Evolutionary conservation across 2,797 vertebrate genomes (phyloP).

Genomic region (Enoplosus armatus): DNA sequence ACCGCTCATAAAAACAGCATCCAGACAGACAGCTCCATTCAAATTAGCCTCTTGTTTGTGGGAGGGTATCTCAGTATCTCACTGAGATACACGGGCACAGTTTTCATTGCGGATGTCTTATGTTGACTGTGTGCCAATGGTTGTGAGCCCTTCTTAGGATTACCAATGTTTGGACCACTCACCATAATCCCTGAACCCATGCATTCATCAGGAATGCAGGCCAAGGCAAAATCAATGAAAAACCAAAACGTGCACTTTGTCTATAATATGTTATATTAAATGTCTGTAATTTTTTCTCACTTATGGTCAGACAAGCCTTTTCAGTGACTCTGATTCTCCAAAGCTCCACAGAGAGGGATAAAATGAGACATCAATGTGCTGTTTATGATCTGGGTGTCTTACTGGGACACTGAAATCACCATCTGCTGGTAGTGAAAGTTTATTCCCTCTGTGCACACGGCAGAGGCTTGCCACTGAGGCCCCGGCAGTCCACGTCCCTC

Average conservation of each 20-base stretch:
- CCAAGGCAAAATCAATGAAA: neutral
- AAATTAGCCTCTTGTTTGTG: slow-evolving; percentile 1
- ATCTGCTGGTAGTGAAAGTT: slow-evolving; percentile 76
- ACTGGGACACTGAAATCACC: slow-evolving; percentile 65
- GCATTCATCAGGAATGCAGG: slow-evolving; percentile 2
- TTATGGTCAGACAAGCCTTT: neutral
- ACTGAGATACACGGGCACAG: neutral
- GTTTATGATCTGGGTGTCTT: slow-evolving; percentile 65
- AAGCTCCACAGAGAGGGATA: slow-evolving; percentile 51
- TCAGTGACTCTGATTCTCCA: neutral
- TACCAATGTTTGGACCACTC: neutral
- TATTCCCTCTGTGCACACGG: slow-evolving; percentile 61
- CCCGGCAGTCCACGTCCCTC: slow-evolving; percentile 32
- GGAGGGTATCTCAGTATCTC: neutral
- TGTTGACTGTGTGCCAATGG: slow-evolving; percentile 2
- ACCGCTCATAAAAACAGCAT: slow-evolving; percentile 3
- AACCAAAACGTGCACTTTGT: neutral
- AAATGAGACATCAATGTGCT: slow-evolving; percentile 61
- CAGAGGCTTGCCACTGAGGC: slow-evolving; percentile 29
- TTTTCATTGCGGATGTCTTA: slow-evolving; percentile 1
- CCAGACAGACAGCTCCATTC: slow-evolving; percentile 9
- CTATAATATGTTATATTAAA: neutral
- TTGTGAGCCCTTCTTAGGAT: slow-evolving; percentile 5
- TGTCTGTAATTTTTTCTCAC: no score
- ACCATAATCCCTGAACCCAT: neutral